phyloP scores from a whole-genome alignment of 2,113 vertebrate genomes.

The Neolamprologus hecqui region DNA sequence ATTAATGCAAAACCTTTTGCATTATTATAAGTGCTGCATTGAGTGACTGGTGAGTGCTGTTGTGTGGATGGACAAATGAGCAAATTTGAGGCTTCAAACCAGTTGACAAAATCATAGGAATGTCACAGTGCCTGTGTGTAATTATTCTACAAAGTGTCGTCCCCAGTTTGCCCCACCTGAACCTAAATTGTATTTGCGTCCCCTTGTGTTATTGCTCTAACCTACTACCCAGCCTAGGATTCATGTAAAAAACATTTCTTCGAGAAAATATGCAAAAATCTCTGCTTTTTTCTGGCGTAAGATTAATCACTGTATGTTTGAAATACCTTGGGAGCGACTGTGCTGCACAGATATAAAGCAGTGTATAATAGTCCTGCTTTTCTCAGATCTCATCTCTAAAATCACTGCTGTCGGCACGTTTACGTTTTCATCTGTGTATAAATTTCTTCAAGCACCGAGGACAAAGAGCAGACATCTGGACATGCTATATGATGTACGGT shows the following conservation, averaged over 20 bases:
- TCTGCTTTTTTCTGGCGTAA: background rate
- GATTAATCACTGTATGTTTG: background rate
- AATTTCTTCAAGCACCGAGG: background rate
- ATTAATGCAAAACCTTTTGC: background rate
- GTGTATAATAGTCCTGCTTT: background rate
- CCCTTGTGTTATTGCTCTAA: rapidly evolving
- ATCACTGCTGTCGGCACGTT: background rate
- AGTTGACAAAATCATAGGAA: background rate
- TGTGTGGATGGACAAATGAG: background rate
- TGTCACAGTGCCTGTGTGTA: background rate
- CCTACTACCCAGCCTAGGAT: background rate
- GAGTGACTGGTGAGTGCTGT: background rate
- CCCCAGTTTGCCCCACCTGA: background rate
- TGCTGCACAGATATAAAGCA: background rate
- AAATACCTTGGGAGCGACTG: background rate
- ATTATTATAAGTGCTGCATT: background rate
- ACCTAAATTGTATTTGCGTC: background rate
- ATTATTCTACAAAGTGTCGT: background rate
- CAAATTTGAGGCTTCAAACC: background rate
- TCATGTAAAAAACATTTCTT: rapidly evolving
- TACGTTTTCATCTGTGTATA: background rate
- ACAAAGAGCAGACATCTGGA: background rate
- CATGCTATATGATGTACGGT: background rate
- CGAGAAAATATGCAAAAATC: background rate
- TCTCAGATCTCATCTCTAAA: background rate